Percentiles rank a stretch among this genome's conserved stretches.
phyloP scores from a whole-genome alignment of 2,113 vertebrate genomes.

The Phasianus colchicus region DNA sequence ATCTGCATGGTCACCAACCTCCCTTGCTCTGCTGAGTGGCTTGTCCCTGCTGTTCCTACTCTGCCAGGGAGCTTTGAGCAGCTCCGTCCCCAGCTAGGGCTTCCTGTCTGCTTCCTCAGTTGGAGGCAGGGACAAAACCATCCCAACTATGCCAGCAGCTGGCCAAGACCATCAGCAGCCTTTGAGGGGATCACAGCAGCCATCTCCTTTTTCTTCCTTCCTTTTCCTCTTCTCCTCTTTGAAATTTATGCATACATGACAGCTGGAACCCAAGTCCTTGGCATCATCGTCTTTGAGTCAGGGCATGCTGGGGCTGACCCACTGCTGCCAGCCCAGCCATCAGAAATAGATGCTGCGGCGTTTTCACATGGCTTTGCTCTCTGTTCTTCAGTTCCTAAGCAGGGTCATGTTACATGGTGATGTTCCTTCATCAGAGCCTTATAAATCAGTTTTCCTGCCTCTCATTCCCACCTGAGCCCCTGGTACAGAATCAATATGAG shows the following conservation, averaged over 20 bases:
- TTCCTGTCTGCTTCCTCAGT: neutral
- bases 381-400: neutral
- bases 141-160: neutral
- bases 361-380: neutral
- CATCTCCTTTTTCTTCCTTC: neutral
- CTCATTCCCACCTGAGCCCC: neutral
- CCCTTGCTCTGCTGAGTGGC: neutral
- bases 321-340: neutral
- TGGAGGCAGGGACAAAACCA: neutral
- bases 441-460: neutral
- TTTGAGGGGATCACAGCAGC: neutral
- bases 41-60: accelerated
- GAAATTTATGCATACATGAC: neutral
- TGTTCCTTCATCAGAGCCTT: neutral
- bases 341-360: neutral
- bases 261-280: neutral
- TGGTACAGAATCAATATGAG: neutral
- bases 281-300: neutral
- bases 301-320: neutral
- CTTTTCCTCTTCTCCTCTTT: neutral
- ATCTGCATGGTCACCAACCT: neutral
- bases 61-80: neutral
- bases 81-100: neutral
- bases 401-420: neutral
- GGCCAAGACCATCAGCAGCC: neutral